Base-by-base conservation (phyloP, 2,888 invertebrate genomes). In the Ferrisia virgata region DNA sequence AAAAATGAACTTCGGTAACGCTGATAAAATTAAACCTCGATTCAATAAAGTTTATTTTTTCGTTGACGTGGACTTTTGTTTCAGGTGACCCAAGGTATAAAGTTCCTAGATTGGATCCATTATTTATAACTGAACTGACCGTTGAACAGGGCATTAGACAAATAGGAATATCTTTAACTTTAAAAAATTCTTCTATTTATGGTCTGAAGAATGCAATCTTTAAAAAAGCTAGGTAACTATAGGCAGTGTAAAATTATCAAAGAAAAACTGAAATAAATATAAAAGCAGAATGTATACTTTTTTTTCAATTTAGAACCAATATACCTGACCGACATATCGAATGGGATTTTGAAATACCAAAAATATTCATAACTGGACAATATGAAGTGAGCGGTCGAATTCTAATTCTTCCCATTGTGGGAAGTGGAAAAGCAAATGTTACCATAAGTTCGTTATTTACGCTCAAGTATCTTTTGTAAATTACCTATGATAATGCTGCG, bases 371-470 rank as follows among this genome's bases (percentile, higher is more conserved):
- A 25, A 40, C 85, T 13, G 86, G 87, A 43, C 85, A 86, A 69
- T 87, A 87, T 85, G 86, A 87, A 76, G 86, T 87, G 43, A 85
- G 86, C 8, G 87, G 87, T 25, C 86, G 86, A 79, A 86, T 87
- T 9, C 86, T 87, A 0, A 86, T 87, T 40, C 85, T 87, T 11
- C 87, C 87, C 0, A 87, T 87, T 53, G 86, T 85, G 1, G 87
- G 87, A 8, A 85, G 84, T 69, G 87, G 87, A 39, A 82, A 86
- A 31, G 86, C 86, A 36, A 87, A 87, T 84, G 86, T 87, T 82
- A 87, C 87, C 0, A 85, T 87, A 58, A 86, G 87, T 87, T 79
- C 85, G 86, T 85, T 64, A 15, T 28, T 15, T n/a, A n/a, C n/a
- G n/a, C n/a, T n/a, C n/a, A n/a, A n/a, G n/a, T n/a, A n/a, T n/a